Evolutionary conservation across 2,113 vertebrate genomes (phyloP).

Genomic region (Pycnonotus jocosus): DNA sequence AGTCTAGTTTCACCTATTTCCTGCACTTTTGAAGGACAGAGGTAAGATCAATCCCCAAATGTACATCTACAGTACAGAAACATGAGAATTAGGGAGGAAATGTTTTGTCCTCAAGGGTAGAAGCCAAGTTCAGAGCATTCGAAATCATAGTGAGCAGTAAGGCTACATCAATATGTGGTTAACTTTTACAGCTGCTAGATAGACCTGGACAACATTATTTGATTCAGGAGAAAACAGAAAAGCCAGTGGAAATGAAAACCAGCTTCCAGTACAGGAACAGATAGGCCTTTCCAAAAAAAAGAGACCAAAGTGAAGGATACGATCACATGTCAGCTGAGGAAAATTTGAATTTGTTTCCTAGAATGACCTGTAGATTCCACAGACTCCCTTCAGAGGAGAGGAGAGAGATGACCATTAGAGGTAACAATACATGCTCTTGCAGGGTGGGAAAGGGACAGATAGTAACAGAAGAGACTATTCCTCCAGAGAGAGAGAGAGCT

Average conservation of each 20-base stretch:
- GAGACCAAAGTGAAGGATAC: neutral
- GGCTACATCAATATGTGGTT: neutral
- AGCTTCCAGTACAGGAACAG: rapidly evolving
- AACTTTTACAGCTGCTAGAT: neutral
- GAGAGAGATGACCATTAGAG: neutral
- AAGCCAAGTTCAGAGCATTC: neutral
- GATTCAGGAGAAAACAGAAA: neutral
- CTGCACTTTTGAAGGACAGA: neutral
- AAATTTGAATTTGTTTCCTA: neutral
- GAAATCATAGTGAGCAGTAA: neutral
- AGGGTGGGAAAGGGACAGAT: neutral
- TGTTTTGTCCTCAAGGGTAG: neutral
- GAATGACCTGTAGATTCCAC: neutral
- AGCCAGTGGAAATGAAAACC: neutral
- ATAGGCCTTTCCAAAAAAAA: neutral
- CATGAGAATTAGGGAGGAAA: neutral
- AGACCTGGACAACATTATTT: neutral
- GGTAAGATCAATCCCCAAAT: neutral
- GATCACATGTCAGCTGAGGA: neutral
- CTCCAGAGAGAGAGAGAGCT: neutral
- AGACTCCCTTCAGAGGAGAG: neutral
- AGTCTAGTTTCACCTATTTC: neutral
- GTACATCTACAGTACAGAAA: neutral
- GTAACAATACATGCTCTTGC: neutral
- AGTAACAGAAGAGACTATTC: neutral